Conservation (phyloP, 1,140 invertebrate genomes). For the Charaxes varanes region DNA sequence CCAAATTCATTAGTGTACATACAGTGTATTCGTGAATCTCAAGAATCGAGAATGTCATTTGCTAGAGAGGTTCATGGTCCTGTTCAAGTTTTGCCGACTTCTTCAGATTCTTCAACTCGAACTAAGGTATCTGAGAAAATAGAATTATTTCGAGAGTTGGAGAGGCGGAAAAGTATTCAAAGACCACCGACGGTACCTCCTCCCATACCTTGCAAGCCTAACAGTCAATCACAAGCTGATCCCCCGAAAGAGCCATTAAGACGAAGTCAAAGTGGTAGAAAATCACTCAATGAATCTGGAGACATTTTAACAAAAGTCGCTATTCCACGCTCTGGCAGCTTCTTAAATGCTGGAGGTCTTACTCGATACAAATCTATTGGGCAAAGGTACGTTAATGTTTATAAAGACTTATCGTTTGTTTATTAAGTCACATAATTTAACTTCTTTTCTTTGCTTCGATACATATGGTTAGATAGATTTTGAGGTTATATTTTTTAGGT, state of each 20-base stretch:
- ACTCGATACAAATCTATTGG: conserved; percentile 80
- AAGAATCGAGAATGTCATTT: no score
- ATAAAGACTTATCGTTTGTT: conserved; percentile 9
- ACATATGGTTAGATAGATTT: no score
- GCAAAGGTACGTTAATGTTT: conserved; percentile 68
- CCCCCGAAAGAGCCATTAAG: conserved; percentile 56
- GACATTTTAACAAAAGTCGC: conserved; percentile 89
- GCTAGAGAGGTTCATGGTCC: no score
- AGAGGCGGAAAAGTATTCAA: conserved; percentile 69
- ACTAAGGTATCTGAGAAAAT: conserved; percentile 72
- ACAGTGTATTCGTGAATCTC: conserved; percentile 42
- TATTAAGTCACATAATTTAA: no score
- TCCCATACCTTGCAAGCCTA: conserved; percentile 63
- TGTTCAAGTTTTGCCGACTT: no score
- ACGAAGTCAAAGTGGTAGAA: conserved; percentile 67
- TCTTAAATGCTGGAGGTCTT: conserved; percentile 84
- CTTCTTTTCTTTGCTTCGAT: no score
- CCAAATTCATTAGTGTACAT: conserved; percentile 41
- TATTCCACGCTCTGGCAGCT: conserved; percentile 87
- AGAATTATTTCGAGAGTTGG: conserved; percentile 70
- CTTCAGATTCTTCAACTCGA: no score
- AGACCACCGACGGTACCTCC: conserved; percentile 66
- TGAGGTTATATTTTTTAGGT: no score
- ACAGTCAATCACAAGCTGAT: conserved; percentile 31
- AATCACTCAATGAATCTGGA: conserved; percentile 74